phyloP scores from a whole-genome alignment of 2,888 invertebrate genomes.

The Cataglyphis cursor region DNA sequence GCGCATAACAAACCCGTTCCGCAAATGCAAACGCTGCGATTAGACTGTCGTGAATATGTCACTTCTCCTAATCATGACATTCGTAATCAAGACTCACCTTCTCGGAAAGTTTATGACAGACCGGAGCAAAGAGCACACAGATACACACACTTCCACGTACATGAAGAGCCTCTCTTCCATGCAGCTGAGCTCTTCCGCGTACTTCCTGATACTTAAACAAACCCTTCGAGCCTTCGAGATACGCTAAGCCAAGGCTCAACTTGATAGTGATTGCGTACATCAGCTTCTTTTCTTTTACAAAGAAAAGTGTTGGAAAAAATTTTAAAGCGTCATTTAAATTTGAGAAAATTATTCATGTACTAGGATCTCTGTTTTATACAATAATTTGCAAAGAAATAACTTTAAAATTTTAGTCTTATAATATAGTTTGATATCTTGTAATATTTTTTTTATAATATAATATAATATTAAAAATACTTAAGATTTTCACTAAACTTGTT shows the following conservation, averaged over 20 bases:
- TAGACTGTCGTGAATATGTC: constrained; percentile 51
- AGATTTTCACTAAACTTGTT: not conserved
- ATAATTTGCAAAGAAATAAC: not conserved
- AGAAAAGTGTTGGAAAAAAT: not conserved
- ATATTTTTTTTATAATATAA: not conserved
- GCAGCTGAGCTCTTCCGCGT: constrained; percentile 47
- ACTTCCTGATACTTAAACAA: constrained; percentile 74
- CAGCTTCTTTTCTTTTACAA: constrained; percentile 3
- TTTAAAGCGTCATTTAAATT: not conserved
- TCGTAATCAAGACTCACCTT: constrained; percentile 60
- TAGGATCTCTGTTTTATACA: not conserved
- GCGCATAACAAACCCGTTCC: constrained; percentile 12
- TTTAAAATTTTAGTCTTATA: not conserved
- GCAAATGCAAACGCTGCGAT: constrained; percentile 57
- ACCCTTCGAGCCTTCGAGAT: constrained; percentile 57
- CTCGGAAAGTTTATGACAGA: constrained; percentile 70
- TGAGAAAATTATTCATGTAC: not conserved
- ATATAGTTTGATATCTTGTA: not conserved
- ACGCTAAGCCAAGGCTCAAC: constrained; percentile 13
- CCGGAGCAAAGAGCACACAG: constrained; percentile 67
- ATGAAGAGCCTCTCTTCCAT: constrained; percentile 62
- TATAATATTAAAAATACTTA: not conserved
- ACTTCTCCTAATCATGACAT: constrained; percentile 59
- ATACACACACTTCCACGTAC: constrained; percentile 63
- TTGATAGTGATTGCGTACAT: constrained; percentile 30